Evolutionary conservation across 2,888 invertebrate species (phyloP).

Genomic region (Scaptomyza cyrtandrae): DNA sequence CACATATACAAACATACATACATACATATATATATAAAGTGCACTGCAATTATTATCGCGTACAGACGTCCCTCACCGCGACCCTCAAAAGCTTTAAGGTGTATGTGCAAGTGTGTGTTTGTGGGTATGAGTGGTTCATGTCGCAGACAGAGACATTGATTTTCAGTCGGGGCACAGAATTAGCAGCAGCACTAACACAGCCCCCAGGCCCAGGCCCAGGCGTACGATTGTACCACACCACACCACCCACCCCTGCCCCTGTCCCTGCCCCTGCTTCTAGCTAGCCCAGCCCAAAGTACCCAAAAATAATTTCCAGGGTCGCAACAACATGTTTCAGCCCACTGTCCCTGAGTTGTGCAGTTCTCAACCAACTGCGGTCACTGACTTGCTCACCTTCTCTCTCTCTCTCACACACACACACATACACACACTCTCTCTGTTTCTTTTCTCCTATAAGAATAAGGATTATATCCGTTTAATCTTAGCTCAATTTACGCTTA

Average conservation of each 20-base stretch:
- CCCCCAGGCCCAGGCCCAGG: conserved; percentile 1
- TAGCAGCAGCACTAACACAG: not conserved
- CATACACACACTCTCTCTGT: not conserved
- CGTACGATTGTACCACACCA: not conserved
- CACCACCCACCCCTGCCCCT: too few relatives aligned
- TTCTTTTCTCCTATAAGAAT: not conserved
- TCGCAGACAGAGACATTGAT: conserved; percentile 74
- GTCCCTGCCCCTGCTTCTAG: not conserved
- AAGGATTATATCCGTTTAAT: not conserved
- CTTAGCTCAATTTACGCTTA: conserved; percentile 6
- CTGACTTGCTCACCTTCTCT: conserved; percentile 9
- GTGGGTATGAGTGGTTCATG: not conserved
- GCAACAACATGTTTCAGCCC: conserved; percentile 7
- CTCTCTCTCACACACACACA: not conserved
- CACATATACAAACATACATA: not conserved
- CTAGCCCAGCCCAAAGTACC: not conserved
- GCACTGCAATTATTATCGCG: conserved; percentile 33
- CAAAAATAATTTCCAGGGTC: conserved; percentile 41
- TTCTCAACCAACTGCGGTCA: conserved; percentile 9
- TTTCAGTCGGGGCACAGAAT: conserved; percentile 31
- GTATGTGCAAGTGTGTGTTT: not conserved
- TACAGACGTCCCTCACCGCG: conserved; percentile 72
- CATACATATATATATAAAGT: conserved; percentile 12
- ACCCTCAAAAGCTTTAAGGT: conserved; percentile 72
- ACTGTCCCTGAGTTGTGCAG: conserved; percentile 1